Evolutionary conservation across 2,888 invertebrate species (phyloP), one percentile per base, ranked within the genome.

Genomic region (Zonitis immaculata): DNA sequence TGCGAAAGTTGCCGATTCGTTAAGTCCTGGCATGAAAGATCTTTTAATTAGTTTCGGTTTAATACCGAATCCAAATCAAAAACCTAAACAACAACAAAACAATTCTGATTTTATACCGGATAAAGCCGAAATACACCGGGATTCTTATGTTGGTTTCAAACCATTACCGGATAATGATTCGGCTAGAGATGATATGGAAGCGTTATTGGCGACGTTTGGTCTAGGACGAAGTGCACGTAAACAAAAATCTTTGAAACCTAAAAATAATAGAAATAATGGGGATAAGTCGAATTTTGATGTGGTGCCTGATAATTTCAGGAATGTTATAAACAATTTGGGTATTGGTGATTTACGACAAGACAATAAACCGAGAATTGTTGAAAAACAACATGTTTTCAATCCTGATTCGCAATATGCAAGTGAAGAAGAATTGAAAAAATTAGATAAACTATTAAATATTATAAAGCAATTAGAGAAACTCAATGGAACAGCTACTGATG

Each of bases 401-500:
- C 74, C 76, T 2, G 67, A 69, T 16, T 60, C 61, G 1, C 56
- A 68, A 46, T 65, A 65, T 42, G 68, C 72, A 0, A 73, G 79
- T 30, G 76, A 80, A 28, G 79, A 79, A 14, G 82, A 84, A 63
- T 72, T 79, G 1, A 67, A 74, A 3, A 78, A 79, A 59, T 60
- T 81, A 16, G 74, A 76, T 35, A 76, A 78, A 60, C 64, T 81
- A 4, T 62, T 80, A 20, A 73, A 74, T n/a, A 77, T 80, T 30
- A 74, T 82, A 16, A 75, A 73, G 58, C 64, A 75, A 49, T 61
- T 78, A 28, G 77, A 77, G 50, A 70, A 70, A 51, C 54, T 76
- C 8, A 78, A 77, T 59, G 70, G 74, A 3, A 76, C 72, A 30
- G 73, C 73, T 2, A 75, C 75, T 1, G 73, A 74, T 27, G 74